Conservation (phyloP, 2,888 invertebrate genomes). For the Drosophila macrospina region DNA sequence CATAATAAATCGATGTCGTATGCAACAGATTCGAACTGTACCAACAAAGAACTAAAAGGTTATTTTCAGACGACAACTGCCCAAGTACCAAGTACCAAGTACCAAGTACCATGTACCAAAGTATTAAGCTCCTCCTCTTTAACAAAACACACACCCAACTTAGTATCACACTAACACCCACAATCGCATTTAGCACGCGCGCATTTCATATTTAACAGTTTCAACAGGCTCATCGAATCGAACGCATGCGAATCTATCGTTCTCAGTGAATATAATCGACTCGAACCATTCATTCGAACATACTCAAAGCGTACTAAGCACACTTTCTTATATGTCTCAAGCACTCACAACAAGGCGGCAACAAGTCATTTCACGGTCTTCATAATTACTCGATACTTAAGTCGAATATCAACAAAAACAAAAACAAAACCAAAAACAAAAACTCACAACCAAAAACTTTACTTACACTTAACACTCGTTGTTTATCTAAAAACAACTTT, state of each 20-base stretch:
- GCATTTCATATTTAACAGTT: conserved; percentile 38
- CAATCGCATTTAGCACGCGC: conserved; percentile 10
- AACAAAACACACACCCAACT: conserved; percentile 18
- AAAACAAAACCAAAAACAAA: conserved; percentile 44
- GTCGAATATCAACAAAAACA: conserved; percentile 33
- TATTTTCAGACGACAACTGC: conserved; percentile 67
- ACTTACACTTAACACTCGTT: conserved; percentile 52
- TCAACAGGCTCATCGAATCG: conserved; percentile 31
- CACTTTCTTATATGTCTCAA: conserved; percentile 62
- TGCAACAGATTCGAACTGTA: conserved; percentile 52
- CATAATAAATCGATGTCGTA: conserved; percentile 77
- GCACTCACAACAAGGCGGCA: conserved; percentile 56
- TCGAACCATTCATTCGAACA: conserved; percentile 32
- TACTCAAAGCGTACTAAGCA: conserved; percentile 35
- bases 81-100: conserved; percentile 10
- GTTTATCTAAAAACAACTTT: conserved; percentile 46
- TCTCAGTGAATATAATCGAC: conserved; percentile 55
- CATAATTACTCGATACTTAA: conserved; percentile 47
- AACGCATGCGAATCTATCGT: conserved; percentile 44
- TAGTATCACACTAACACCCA: conserved; percentile 30
- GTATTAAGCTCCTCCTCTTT: conserved; percentile 6
- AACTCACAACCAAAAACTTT: conserved; percentile 49
- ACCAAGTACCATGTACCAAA: conserved; percentile 21
- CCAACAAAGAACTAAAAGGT: conserved; percentile 58
- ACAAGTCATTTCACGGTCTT: conserved; percentile 55